Percentiles rank a stretch among this genome's conserved stretches.
Conservation (phyloP, 2,888 invertebrate genomes). For the Noctuana brunneofusca region DNA sequence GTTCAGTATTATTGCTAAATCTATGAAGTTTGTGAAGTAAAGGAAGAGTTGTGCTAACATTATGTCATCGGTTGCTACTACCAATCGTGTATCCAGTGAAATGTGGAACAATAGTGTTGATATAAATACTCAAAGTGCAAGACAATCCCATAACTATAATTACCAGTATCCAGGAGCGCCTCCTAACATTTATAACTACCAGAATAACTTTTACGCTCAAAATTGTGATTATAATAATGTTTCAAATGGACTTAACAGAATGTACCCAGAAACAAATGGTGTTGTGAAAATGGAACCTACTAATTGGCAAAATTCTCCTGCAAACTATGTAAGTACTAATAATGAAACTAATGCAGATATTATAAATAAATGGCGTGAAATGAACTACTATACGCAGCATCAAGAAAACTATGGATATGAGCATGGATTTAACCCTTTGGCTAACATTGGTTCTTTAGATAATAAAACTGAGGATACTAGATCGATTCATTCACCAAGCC, state of each 20-base stretch:
- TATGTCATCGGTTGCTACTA: slow-evolving; percentile 68
- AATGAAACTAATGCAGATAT: slow-evolving; percentile 57
- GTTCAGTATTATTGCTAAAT: slow-evolving; percentile 52
- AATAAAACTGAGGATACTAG: slow-evolving; percentile 56
- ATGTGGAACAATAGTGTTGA: slow-evolving; percentile 71
- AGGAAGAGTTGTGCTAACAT: slow-evolving; percentile 38
- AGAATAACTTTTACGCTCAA: slow-evolving; percentile 58
- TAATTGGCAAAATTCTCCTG: slow-evolving; percentile 61
- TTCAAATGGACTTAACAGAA: slow-evolving; percentile 53
- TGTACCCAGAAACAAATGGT: slow-evolving; percentile 49
- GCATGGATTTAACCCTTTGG: slow-evolving; percentile 48
- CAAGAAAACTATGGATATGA: slow-evolving; percentile 56
- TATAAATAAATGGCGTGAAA: slow-evolving; percentile 68
- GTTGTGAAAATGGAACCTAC: slow-evolving; percentile 65
- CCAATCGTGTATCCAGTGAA: slow-evolving; percentile 65
- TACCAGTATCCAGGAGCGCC: slow-evolving; percentile 57
- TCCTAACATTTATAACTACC: slow-evolving; percentile 58
- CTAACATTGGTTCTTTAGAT: slow-evolving; percentile 48
- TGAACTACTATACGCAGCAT: slow-evolving; percentile 64
- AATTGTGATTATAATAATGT: slow-evolving; percentile 57
- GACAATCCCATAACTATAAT: slow-evolving; percentile 55
- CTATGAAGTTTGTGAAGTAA: slow-evolving; percentile 53
- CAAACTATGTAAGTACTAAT: slow-evolving; percentile 50
- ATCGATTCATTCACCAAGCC: slow-evolving; percentile 66
- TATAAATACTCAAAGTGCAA: slow-evolving; percentile 60